These are phyloP conservation scores for Porites cylindrica DNA, from an alignment of 92 coral and sea anemone species.

Conservation along the genomic window DNA sequence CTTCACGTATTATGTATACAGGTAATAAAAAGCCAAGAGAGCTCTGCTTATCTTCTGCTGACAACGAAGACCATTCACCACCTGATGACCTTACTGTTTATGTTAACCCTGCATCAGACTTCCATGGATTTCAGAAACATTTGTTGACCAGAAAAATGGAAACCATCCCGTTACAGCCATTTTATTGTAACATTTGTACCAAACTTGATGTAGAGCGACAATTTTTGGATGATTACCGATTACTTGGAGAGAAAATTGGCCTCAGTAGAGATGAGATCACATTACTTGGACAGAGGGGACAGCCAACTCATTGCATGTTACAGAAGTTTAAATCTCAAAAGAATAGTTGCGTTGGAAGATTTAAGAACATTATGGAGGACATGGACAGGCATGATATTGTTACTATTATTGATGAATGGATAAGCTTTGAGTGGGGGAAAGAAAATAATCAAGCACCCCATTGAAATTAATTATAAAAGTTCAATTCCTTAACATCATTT, in stretches of 20 bases:
- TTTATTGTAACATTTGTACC: background rate
- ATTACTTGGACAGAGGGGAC: background rate
- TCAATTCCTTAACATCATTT: too few relatives aligned
- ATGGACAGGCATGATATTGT: slow-evolving; percentile 51
- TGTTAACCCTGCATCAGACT: background rate
- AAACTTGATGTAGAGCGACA: background rate
- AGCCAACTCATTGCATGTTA: background rate
- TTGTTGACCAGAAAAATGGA: background rate
- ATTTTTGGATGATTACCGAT: background rate
- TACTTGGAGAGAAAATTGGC: background rate
- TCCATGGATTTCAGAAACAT: background rate
- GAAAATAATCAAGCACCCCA: too few relatives aligned
- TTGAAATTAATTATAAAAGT: too few relatives aligned
- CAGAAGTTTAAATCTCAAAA: background rate
- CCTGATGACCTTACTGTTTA: background rate
- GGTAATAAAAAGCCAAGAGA: background rate
- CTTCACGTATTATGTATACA: too few relatives aligned
- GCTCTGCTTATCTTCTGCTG: background rate
- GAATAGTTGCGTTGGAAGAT: slow-evolving; percentile 11
- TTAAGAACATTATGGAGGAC: background rate
- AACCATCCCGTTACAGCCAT: background rate
- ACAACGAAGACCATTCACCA: background rate
- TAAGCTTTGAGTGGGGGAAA: background rate
- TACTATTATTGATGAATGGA: slow-evolving; percentile 27
- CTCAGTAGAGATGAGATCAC: background rate